Conservation (phyloP, 2,113 vertebrate genomes). For the Scytalopus superciliaris region DNA sequence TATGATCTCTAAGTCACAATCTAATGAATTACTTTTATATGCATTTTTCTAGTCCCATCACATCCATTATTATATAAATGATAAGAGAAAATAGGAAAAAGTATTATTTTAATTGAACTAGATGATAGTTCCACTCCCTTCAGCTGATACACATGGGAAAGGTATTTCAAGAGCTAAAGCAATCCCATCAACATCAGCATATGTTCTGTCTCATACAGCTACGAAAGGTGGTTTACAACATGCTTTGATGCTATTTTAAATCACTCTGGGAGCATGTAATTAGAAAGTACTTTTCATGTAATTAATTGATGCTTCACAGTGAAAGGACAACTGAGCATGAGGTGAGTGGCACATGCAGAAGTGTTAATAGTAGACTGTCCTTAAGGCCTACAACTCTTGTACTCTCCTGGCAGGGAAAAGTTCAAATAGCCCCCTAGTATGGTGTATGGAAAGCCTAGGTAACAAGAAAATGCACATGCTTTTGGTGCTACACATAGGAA, state of each 20-base stretch:
- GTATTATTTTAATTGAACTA: not conserved
- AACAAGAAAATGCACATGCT: not conserved
- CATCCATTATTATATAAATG: not conserved
- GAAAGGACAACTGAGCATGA: not conserved
- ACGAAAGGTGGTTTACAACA: slow-evolving; percentile 7
- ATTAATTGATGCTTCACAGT: slow-evolving; percentile 22
- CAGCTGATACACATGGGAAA: slow-evolving; percentile 27
- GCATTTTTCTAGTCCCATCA: not conserved
- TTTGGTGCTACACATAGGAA: not conserved
- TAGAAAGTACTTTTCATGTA: slow-evolving; percentile 19
- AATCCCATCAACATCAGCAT: not conserved
- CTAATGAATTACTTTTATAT: not conserved
- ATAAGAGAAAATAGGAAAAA: not conserved
- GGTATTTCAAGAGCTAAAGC: slow-evolving; percentile 18
- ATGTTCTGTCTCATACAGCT: slow-evolving; percentile 4
- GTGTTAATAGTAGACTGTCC: not conserved
- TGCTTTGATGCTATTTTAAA: slow-evolving; percentile 15
- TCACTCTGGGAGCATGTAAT: not conserved
- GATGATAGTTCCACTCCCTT: not conserved
- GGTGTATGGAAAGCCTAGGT: not conserved
- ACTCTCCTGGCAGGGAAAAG: not conserved
- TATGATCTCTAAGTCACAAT: not conserved
- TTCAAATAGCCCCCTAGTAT: not conserved
- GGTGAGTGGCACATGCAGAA: not conserved
- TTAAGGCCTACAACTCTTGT: not conserved